A percentile compares a stretch with the other conserved stretches of the same genome.
Evolutionary conservation across 2,797 vertebrate species (phyloP).

Genomic region (Mus caroli): DNA sequence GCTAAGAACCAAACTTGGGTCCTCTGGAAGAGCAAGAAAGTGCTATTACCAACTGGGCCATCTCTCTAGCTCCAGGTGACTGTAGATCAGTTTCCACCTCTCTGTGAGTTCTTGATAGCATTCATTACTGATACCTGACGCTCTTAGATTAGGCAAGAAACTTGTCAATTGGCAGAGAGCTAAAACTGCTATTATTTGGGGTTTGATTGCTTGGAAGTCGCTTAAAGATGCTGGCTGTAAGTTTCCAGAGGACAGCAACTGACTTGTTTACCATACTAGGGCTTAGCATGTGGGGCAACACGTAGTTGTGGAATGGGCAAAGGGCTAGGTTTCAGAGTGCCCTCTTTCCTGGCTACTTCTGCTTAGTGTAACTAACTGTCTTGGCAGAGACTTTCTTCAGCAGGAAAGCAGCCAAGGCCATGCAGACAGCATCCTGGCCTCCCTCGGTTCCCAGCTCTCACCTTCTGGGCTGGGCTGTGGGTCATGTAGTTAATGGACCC

Average conservation of each 20-base stretch:
- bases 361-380: not conserved
- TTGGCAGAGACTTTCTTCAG: conserved; percentile 27
- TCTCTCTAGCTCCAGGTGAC: not conserved
- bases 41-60: not conserved
- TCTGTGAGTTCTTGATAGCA: conserved; percentile 23
- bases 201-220: conserved; percentile 5
- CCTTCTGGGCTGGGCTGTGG: conserved; percentile 69
- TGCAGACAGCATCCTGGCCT: conserved; percentile 62
- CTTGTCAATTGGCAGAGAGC: conserved; percentile 1
- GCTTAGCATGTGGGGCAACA: not conserved
- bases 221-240: not conserved
- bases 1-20: not conserved
- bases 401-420: conserved; percentile 51
- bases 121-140: not conserved
- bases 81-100: not conserved
- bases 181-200: conserved; percentile 21
- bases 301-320: not conserved
- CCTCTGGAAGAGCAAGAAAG: not conserved
- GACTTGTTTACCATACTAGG: not conserved
- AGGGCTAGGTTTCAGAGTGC: not conserved
- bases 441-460: conserved; percentile 52
- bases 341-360: conserved; percentile 20
- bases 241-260: not conserved
- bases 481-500: conserved; percentile 80
- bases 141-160: conserved; percentile 56